A percentile compares a stretch with the other conserved stretches of the same genome.
Conservation (phyloP, 2,113 vertebrate species). For the Synodontis membranacea region DNA sequence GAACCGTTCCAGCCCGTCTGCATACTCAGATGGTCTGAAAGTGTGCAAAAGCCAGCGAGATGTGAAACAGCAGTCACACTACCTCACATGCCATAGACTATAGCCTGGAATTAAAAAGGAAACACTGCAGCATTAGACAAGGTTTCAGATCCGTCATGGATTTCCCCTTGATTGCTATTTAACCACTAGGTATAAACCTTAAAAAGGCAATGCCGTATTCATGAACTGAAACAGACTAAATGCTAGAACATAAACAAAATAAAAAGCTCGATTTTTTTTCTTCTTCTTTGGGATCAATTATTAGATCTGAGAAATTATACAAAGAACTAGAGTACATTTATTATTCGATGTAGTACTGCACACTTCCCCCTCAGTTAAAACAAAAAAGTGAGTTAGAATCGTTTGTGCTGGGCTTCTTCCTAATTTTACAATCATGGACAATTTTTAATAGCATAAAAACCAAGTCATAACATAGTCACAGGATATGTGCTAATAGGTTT, state of each 20-base stretch:
- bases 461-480: neutral
- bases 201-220: neutral
- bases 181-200: neutral
- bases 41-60: neutral
- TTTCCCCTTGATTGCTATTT: slow-evolving; percentile 32
- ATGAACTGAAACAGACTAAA: neutral
- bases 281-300: neutral
- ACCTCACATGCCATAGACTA: neutral
- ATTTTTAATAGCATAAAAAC: neutral
- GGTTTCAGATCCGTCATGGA: slow-evolving; percentile 37
- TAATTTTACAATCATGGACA: neutral
- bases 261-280: neutral
- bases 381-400: neutral
- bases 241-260: neutral
- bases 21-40: neutral
- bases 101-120: neutral
- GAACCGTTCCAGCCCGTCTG: neutral
- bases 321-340: neutral
- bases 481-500: no score
- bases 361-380: neutral
- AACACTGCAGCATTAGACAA: slow-evolving; percentile 2
- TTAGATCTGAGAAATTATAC: neutral
- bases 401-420: neutral
- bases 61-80: slow-evolving; percentile 4
- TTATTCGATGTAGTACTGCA: neutral